A percentile compares a stretch with the other conserved stretches of the same genome.
phyloP scores from a whole-genome alignment of 2,113 vertebrate species.

The Crotalus viridis region DNA sequence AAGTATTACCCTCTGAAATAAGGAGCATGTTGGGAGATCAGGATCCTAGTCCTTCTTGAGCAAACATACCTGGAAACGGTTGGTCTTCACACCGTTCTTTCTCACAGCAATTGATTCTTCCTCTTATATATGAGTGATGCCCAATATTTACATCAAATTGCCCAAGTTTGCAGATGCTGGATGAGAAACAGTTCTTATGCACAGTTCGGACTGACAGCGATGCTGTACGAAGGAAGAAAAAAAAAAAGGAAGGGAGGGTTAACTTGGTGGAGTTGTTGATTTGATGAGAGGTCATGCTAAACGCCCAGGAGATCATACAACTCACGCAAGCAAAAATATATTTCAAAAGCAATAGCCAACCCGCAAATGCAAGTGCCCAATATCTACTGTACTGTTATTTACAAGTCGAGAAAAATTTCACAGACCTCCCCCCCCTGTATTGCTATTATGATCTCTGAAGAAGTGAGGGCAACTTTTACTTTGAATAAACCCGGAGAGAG shows the following conservation, averaged over 20 bases:
- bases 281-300: no score
- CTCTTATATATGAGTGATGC: accelerated
- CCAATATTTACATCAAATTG: neutral
- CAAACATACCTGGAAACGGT: neutral
- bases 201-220: accelerated
- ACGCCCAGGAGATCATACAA: no score
- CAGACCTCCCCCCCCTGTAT: no score
- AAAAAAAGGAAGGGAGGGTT: neutral
- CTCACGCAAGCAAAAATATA: no score
- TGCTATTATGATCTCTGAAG: no score
- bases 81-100: neutral
- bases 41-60: neutral
- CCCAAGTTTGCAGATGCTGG: neutral
- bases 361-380: no score
- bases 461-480: no score
- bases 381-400: no score
- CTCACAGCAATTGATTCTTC: neutral
- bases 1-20: neutral
- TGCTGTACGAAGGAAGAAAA: neutral
- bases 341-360: no score
- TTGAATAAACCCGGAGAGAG: no score
- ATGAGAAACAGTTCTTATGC: neutral
- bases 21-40: neutral
- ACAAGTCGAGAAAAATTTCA: no score
- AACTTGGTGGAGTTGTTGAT: neutral